Conservation (phyloP, 2,113 vertebrate genomes). For the Percopsis transmontana region DNA sequence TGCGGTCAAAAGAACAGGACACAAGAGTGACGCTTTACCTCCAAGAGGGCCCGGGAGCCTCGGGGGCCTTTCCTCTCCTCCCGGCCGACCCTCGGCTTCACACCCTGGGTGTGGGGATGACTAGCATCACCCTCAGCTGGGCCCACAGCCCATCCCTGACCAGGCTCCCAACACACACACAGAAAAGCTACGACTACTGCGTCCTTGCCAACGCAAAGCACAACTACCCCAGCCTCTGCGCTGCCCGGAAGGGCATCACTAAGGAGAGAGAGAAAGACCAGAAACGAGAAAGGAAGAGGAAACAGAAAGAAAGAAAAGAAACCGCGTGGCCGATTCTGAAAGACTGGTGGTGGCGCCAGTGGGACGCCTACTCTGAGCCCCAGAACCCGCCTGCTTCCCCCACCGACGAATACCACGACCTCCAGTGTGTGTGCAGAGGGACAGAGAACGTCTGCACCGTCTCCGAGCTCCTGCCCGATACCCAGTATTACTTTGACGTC, state of each 20-base stretch:
- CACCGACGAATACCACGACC: constrained; percentile 54
- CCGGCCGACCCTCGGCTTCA: constrained; percentile 82
- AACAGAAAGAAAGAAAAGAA: constrained; percentile 51
- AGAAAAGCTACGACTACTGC: constrained; percentile 82
- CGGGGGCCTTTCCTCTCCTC: constrained; percentile 81
- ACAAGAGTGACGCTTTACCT: constrained; percentile 80
- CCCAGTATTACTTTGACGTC: constrained; percentile 87
- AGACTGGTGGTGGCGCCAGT: constrained; percentile 78
- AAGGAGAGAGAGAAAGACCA: constrained; percentile 44
- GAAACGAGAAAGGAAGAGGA: constrained; percentile 53
- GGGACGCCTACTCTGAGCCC: constrained; percentile 56
- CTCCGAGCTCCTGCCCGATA: constrained; percentile 81
- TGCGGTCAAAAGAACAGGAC: constrained; percentile 80
- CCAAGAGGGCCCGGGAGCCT: constrained; percentile 71
- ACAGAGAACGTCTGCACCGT: constrained; percentile 83
- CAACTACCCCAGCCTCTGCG: constrained; percentile 86
- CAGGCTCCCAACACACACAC: constrained; percentile 47
- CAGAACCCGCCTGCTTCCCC: constrained; percentile 31
- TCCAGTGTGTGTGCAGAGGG: constrained; percentile 81
- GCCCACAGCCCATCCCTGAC: constrained; percentile 79
- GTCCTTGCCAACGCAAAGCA: constrained; percentile 83
- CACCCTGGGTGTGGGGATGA: constrained; percentile 79
- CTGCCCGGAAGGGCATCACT: constrained; percentile 66
- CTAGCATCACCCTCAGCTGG: constrained; percentile 88
- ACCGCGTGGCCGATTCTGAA: constrained; percentile 68